phyloP scores from a whole-genome alignment of 23 tunicate genomes.

The Halocynthia roretzi region DNA sequence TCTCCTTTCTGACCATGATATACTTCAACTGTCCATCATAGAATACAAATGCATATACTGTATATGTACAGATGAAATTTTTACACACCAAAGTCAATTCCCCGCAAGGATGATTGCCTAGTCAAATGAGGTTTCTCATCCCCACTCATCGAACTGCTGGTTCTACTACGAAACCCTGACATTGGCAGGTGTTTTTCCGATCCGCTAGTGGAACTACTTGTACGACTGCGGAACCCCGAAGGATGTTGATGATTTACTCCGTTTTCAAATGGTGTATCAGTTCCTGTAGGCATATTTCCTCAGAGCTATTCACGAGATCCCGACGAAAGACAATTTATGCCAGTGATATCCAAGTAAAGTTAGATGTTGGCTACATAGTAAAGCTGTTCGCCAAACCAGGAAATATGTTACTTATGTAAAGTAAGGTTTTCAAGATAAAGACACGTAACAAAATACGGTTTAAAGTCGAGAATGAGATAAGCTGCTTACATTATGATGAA shows the following conservation, averaged over 20 bases:
- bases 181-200: not conserved
- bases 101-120: slow-evolving; percentile 36
- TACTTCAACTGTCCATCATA: not conserved
- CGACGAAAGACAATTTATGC: no score
- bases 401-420: no score
- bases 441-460: no score
- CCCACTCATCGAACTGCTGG: slow-evolving; percentile 27
- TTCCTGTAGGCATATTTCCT: not conserved
- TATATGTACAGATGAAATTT: not conserved
- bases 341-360: no score
- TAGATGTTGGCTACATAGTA: no score
- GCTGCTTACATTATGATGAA: no score
- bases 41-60: not conserved
- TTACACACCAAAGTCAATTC: slow-evolving; percentile 49
- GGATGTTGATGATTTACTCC: slow-evolving; percentile 9
- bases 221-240: slow-evolving; percentile 1
- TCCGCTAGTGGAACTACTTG: slow-evolving; percentile 3
- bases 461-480: no score
- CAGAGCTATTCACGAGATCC: not conserved
- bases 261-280: not conserved
- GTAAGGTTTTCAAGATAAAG: no score
- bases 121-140: slow-evolving; percentile 16
- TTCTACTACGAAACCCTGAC: slow-evolving; percentile 10
- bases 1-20: no score
- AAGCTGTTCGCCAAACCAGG: no score